Evolutionary conservation across 2,113 vertebrate species (phyloP), one percentile per base, ranked within the genome.

Genomic region (Pyxicephalus adspersus): DNA sequence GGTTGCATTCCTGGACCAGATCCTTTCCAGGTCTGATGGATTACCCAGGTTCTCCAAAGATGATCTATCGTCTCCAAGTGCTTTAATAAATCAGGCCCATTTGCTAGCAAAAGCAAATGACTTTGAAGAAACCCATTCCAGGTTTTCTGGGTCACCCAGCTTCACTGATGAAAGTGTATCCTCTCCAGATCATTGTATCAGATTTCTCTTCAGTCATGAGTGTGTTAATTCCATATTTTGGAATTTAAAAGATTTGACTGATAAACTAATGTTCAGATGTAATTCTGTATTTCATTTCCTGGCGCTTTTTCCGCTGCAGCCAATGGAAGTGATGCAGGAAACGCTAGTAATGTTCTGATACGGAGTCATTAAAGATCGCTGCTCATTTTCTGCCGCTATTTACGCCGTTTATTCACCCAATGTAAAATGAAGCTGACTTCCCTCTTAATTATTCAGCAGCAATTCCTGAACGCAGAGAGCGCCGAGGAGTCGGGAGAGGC

Each of bases 221-320:
- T n/a, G 31, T 31, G 64, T 79, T 68, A 68, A 68, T 60, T n/a
- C 58, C 5, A 0, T 54, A 20, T 60, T 50, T 50, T 11, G n/a
- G n/a, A n/a, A n/a, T n/a, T n/a, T n/a, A 64, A 64, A 28, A 77
- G 50, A 77, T 55, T 29, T 34, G 28, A 72, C 18, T 66, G 51
- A 66, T 66, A 67, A 66, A 66, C 66, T 77, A 64, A 77, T 77
- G 52, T 55, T 66, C 45, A 52, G 63, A 18, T 28, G 29, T 25
- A 28, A 57, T 77, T 57, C 31, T 55, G 63, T 66, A 5, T 77
- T 65, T 77, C n/a, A 77, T 77, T 77, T 77, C 76, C 64, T 77
- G 38, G 26, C 28, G 16, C 17, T 50, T n/a, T n/a, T 76, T 76
- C 64, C 63, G 18, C 51, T 64, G 50, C 63, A 65, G 38, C 38